Conservation (phyloP, 2,888 invertebrate species). For the Stratiomys singularior region DNA sequence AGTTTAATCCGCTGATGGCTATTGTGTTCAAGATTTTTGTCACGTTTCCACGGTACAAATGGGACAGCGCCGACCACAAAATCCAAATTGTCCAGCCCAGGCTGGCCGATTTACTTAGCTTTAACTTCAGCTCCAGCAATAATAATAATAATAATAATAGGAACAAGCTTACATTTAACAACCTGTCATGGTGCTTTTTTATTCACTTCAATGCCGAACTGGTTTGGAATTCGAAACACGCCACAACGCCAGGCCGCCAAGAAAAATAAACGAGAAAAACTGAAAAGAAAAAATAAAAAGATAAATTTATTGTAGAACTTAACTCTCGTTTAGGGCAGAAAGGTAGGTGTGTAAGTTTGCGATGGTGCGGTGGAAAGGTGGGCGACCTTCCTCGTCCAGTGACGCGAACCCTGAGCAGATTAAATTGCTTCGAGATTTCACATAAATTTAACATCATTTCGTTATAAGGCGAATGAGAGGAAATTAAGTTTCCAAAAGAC, state of each 20-base stretch:
- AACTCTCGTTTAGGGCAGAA: too few species aligned
- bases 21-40: constrained; percentile 31
- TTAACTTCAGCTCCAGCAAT: background rate
- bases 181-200: constrained; percentile 30
- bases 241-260: background rate
- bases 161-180: constrained; percentile 17
- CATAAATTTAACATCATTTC: too few species aligned
- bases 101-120: background rate
- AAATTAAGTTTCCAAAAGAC: too few species aligned
- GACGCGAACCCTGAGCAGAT: too few species aligned
- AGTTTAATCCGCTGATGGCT: background rate
- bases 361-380: background rate
- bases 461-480: too few species aligned
- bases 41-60: constrained; percentile 32
- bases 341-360: too few species aligned
- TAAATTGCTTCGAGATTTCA: too few species aligned
- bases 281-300: too few species aligned
- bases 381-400: background rate
- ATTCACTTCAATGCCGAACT: constrained; percentile 17
- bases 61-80: background rate
- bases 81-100: background rate
- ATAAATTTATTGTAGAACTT: too few species aligned
- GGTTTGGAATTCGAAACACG: constrained; percentile 11
- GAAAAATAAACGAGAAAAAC: too few species aligned
- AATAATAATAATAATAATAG: background rate